Conservation (phyloP, 2,888 invertebrate genomes). For the Drosophila pegasa region DNA sequence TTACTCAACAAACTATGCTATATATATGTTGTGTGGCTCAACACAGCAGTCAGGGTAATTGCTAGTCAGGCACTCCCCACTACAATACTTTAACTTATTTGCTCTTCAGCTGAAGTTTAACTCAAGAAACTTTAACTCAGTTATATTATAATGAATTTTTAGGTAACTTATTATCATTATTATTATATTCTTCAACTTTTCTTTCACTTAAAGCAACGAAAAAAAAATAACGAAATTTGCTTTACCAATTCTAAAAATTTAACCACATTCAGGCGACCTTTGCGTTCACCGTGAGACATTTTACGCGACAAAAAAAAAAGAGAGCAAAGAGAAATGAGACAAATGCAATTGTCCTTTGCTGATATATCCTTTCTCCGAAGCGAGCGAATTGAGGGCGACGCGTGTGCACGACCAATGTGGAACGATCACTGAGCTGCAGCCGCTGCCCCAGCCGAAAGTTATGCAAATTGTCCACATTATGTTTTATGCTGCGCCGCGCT, state of each 20-base stretch:
- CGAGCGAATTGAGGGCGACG: neutral
- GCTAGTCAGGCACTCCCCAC: neutral
- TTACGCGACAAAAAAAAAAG: constrained; percentile 3
- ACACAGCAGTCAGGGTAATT: neutral
- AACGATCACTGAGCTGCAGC: constrained; percentile 60
- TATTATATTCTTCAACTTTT: neutral
- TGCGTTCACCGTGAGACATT: constrained; percentile 83
- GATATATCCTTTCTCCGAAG: constrained; percentile 13
- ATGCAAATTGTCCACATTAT: constrained; percentile 61
- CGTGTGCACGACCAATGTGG: constrained; percentile 57
- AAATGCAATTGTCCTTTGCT: neutral
- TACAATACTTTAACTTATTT: neutral
- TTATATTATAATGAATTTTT: neutral
- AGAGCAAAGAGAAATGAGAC: neutral
- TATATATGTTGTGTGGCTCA: no score
- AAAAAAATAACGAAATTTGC: neutral
- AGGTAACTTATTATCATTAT: neutral
- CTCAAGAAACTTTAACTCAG: neutral
- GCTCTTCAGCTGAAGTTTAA: neutral
- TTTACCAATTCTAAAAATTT: constrained; percentile 85
- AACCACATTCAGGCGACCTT: constrained; percentile 83
- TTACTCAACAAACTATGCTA: no score
- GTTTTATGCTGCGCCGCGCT: constrained; percentile 47
- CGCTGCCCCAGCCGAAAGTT: constrained; percentile 33
- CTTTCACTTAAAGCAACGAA: neutral